Percentiles rank a stretch among this genome's conserved stretches.
Conservation (phyloP, 2,888 invertebrate species). For the Thysanoteuthis rhombus region DNA sequence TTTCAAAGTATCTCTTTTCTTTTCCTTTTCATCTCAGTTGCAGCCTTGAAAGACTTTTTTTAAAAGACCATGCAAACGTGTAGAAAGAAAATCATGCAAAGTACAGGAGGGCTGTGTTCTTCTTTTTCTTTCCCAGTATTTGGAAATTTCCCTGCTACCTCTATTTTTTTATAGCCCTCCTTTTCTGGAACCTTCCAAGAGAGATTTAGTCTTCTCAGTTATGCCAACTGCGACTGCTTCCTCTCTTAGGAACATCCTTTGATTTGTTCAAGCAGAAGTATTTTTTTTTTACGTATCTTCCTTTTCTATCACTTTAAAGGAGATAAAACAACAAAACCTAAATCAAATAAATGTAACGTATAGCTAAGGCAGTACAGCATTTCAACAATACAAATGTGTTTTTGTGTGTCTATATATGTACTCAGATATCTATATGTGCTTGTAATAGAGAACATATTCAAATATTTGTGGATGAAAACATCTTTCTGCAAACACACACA, state of each 20-base stretch:
- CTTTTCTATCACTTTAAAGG: neutral
- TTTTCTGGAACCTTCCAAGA: constrained; percentile 12
- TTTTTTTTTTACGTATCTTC: neutral
- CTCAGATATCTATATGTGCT: neutral
- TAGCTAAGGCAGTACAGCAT: neutral
- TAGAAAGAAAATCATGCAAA: neutral
- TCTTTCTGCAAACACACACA: no score
- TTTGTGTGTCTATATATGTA: neutral
- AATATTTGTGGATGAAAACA: no score
- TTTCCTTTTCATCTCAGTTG: neutral
- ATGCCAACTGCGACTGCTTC: neutral
- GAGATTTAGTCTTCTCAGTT: neutral
- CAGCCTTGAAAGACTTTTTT: neutral
- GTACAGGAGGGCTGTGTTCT: neutral
- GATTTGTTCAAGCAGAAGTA: neutral
- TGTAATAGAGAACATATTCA: neutral
- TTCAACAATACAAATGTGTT: neutral
- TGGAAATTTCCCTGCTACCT: neutral
- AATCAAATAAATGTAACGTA: neutral
- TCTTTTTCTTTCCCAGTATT: neutral
- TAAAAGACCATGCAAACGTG: neutral
- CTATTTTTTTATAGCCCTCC: neutral
- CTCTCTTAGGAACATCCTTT: neutral
- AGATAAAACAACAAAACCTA: neutral
- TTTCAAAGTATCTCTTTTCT: neutral